These are phyloP conservation scores for Pygoscelis antarcticus DNA, from an alignment of 2,113 vertebrate species.

Conservation along the genomic window DNA sequence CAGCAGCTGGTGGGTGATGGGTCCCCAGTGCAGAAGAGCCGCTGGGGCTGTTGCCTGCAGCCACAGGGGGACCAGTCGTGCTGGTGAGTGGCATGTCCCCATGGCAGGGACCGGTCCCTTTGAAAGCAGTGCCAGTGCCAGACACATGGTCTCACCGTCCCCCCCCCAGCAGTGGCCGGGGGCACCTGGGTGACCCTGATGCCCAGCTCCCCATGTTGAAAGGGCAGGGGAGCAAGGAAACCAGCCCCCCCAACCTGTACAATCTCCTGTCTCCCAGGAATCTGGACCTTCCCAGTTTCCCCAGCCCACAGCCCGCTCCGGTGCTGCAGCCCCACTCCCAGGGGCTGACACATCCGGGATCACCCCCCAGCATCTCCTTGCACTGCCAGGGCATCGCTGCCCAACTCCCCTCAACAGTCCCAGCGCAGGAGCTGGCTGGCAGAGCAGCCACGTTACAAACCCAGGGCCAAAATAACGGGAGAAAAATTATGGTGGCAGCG, in stretches of 20 bases:
- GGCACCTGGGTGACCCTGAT: accelerated
- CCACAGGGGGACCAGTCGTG: accelerated
- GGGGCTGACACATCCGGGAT: accelerated
- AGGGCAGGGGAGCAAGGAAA: background rate
- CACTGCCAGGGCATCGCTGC: accelerated
- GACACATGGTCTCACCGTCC: background rate
- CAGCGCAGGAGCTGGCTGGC: background rate
- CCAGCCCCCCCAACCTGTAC: accelerated
- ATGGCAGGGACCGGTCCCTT: background rate
- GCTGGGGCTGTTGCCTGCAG: background rate
- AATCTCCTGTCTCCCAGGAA: background rate
- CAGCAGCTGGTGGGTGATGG: background rate
- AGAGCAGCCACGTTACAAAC: background rate
- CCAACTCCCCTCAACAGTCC: background rate
- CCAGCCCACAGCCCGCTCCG: background rate
- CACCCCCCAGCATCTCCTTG: accelerated
- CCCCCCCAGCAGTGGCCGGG: background rate
- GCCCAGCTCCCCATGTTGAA: background rate
- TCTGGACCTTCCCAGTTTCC: background rate
- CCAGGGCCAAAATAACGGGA: background rate
- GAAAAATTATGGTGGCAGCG: background rate
- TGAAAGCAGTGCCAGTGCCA: background rate
- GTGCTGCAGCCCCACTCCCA: background rate
- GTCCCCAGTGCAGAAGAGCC: background rate
- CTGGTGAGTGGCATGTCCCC: background rate